phyloP scores from a whole-genome alignment of 2,888 invertebrate species.

The Hofmannophila pseudospretella region DNA sequence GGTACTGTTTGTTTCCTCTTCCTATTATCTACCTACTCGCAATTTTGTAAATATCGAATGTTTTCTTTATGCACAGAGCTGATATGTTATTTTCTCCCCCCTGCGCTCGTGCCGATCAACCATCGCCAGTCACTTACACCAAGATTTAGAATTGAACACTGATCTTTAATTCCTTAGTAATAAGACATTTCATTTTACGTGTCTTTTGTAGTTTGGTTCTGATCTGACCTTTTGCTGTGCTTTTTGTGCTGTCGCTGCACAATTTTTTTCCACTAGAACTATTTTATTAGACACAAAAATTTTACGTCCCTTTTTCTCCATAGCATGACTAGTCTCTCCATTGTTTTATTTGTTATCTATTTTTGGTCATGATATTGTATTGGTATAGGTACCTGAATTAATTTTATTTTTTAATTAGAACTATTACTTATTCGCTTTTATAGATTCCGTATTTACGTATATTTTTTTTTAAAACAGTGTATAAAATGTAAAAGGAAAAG shows the following conservation, averaged over 20 bases:
- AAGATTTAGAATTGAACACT: constrained; percentile 9
- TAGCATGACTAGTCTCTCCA: constrained; percentile 2
- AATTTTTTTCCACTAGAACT: not conserved
- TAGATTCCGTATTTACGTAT: too few relatives aligned
- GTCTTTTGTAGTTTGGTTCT: constrained; percentile 21
- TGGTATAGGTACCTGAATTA: too few relatives aligned
- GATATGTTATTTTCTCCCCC: constrained; percentile 23
- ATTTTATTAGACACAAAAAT: too few relatives aligned
- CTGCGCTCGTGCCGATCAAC: constrained; percentile 29
- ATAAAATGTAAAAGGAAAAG: too few relatives aligned
- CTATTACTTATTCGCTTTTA: too few relatives aligned
- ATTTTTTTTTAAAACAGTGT: too few relatives aligned
- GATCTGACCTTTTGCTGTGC: not conserved
- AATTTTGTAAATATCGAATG: constrained; percentile 38
- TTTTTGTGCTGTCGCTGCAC: not conserved
- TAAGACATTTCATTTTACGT: constrained; percentile 18
- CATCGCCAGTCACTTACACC: constrained; percentile 22
- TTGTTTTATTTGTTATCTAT: not conserved
- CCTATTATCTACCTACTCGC: constrained; percentile 50
- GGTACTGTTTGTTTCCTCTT: constrained; percentile 73
- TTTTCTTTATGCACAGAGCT: constrained; percentile 49
- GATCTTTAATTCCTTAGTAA: constrained; percentile 25
- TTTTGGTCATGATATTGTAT: too few relatives aligned
- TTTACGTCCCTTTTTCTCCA: not conserved
- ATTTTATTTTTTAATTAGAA: too few relatives aligned